Evolutionary conservation across 2,797 vertebrate species (phyloP).

Genomic region (Hozukius guyotensis): DNA sequence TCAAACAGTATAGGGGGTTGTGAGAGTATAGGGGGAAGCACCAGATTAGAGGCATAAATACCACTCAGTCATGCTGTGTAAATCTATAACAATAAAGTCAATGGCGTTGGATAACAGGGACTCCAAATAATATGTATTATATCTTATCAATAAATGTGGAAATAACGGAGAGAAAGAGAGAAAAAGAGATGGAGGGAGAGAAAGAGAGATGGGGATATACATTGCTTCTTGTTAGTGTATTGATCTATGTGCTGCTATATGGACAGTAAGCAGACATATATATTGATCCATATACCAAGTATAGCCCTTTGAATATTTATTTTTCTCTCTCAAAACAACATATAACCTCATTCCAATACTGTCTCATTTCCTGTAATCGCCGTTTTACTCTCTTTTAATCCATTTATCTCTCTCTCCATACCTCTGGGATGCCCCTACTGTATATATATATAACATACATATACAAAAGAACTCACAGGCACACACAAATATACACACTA

Average conservation of each 20-base stretch:
- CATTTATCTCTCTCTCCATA: slow-evolving; percentile 6
- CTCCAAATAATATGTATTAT: slow-evolving; percentile 46
- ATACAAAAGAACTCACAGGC: background rate
- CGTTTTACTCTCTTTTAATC: slow-evolving; percentile 21
- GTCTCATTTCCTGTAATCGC: slow-evolving; percentile 37
- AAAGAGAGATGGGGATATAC: slow-evolving; percentile 46
- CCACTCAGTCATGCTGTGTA: slow-evolving; percentile 44
- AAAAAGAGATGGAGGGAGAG: slow-evolving; percentile 7
- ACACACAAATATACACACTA: background rate
- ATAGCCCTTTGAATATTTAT: slow-evolving; percentile 56
- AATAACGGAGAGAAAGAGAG: slow-evolving; percentile 34
- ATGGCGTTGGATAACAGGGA: slow-evolving; percentile 38
- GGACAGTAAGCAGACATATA: slow-evolving; percentile 64
- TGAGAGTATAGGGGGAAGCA: slow-evolving; percentile 26
- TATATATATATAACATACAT: background rate
- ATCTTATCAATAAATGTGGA: slow-evolving; percentile 58
- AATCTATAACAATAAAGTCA: slow-evolving; percentile 54
- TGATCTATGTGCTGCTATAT: slow-evolving; percentile 60
- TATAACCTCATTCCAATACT: slow-evolving; percentile 22
- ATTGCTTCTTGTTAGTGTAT: slow-evolving; percentile 66
- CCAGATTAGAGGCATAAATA: slow-evolving; percentile 56
- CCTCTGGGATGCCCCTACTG: background rate
- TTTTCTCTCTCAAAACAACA: slow-evolving; percentile 53
- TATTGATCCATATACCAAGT: slow-evolving; percentile 61
- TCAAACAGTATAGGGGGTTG: background rate